A percentile compares a stretch with the other conserved stretches of the same genome.
phyloP scores from a whole-genome alignment of 1,140 invertebrate genomes.

The Drosophila azteca region DNA sequence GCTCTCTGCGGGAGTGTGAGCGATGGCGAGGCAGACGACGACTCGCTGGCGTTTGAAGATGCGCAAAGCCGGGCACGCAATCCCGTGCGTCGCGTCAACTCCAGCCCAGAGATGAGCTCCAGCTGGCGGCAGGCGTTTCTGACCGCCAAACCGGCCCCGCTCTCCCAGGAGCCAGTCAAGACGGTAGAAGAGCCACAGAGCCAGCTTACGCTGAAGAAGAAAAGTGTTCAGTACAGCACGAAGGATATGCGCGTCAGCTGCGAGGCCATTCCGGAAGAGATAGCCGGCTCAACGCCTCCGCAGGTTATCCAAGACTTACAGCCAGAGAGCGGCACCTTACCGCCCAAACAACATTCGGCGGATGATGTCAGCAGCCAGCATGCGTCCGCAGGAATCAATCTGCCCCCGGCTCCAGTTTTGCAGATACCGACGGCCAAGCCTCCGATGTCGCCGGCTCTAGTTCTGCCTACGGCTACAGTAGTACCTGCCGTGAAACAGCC shows the following conservation, averaged over 20 bases:
- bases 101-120: slow-evolving; percentile 95
- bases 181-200: slow-evolving; percentile 75
- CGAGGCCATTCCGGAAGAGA: slow-evolving; percentile 95
- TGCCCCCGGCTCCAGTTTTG: slow-evolving; percentile 15
- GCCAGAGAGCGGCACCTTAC: slow-evolving; percentile 47
- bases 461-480: neutral
- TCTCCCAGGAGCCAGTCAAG: slow-evolving; percentile 51
- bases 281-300: slow-evolving; percentile 84
- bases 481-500: slow-evolving; percentile 21
- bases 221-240: slow-evolving; percentile 84
- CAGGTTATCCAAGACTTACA: slow-evolving; percentile 33
- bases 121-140: slow-evolving; percentile 89
- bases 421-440: slow-evolving; percentile 49
- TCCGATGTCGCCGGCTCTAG: slow-evolving; percentile 61
- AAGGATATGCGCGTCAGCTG: slow-evolving; percentile 89
- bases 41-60: slow-evolving; percentile 79
- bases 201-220: slow-evolving; percentile 85
- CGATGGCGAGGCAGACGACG: slow-evolving; percentile 87
- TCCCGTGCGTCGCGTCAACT: slow-evolving; percentile 93
- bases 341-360: slow-evolving; percentile 81
- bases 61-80: slow-evolving; percentile 87
- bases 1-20: slow-evolving; percentile 78
- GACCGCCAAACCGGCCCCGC: slow-evolving; percentile 60
- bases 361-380: slow-evolving; percentile 76
- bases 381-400: slow-evolving; percentile 15